Conservation (phyloP, 2,888 invertebrate genomes). For the Operophtera brumata region DNA sequence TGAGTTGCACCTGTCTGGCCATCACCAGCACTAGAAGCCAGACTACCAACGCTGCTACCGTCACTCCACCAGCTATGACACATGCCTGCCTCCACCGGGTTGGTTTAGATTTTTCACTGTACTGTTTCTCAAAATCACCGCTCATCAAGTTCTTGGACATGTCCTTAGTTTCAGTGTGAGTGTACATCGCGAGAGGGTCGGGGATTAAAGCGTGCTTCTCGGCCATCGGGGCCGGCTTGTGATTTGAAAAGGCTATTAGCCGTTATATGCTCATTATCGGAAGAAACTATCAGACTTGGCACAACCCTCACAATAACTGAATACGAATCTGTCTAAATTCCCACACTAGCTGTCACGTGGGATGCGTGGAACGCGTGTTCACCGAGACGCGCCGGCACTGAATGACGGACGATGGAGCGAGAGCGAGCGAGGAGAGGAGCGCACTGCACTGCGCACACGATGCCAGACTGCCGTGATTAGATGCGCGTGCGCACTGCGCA, state of each 20-base stretch:
- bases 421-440: not conserved
- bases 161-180: conserved; percentile 65
- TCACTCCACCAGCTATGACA: conserved; percentile 42
- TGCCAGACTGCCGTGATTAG: conserved; percentile 31
- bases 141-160: conserved; percentile 72
- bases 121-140: conserved; percentile 70
- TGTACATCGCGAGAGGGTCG: conserved; percentile 61
- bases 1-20: conserved; percentile 62
- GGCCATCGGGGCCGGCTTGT: conserved; percentile 58
- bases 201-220: conserved; percentile 69
- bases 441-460: conserved; percentile 32
- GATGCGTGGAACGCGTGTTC: conserved; percentile 45
- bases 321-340: conserved; percentile 3
- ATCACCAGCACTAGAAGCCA: conserved; percentile 64
- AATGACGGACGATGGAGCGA: conserved; percentile 34
- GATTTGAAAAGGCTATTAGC: conserved; percentile 46
- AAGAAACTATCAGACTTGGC: conserved; percentile 33
- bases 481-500: conserved; percentile 34
- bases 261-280: conserved; percentile 66
- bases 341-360: not conserved
- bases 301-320: conserved; percentile 1
- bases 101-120: conserved; percentile 51
- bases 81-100: conserved; percentile 49
- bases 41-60: conserved; percentile 41
- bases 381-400: conserved; percentile 45